These are phyloP conservation scores for Holocentrus rufus DNA, from an alignment of 2,797 vertebrate species.

Conservation along the genomic window DNA sequence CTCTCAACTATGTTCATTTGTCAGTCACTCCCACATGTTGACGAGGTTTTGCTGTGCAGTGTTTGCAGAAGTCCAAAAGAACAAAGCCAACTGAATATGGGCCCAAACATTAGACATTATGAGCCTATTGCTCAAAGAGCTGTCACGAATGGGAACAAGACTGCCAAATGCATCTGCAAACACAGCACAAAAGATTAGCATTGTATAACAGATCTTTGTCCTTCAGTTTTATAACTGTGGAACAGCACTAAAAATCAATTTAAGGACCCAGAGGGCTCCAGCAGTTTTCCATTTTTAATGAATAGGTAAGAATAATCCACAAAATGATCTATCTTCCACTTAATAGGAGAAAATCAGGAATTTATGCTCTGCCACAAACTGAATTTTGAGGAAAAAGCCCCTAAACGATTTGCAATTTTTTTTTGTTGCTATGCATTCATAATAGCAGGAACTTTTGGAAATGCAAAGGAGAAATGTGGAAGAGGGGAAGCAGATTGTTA, in stretches of 20 bases:
- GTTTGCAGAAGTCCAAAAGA: slow-evolving; percentile 11
- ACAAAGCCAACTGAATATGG: slow-evolving; percentile 44
- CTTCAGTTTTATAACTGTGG: slow-evolving; percentile 35
- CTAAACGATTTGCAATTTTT: background rate
- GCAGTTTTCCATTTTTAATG: slow-evolving; percentile 40
- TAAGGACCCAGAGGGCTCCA: slow-evolving; percentile 19
- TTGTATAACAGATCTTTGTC: slow-evolving; percentile 21
- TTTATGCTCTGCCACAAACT: background rate
- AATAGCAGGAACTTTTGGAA: background rate
- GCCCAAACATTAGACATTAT: slow-evolving; percentile 54
- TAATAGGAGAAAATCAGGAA: slow-evolving; percentile 29
- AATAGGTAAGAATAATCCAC: slow-evolving; percentile 25
- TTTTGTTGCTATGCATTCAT: background rate
- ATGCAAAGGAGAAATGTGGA: slow-evolving; percentile 1
- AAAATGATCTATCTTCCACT: slow-evolving; percentile 27
- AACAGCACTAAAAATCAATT: slow-evolving; percentile 28
- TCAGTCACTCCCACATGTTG: slow-evolving; percentile 58
- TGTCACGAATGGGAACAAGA: slow-evolving; percentile 37
- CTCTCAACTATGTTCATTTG: slow-evolving; percentile 43
- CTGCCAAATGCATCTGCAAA: slow-evolving; percentile 55
- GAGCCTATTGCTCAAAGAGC: slow-evolving; percentile 47
- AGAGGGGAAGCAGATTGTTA: background rate
- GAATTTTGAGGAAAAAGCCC: slow-evolving; percentile 1
- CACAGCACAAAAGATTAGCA: slow-evolving; percentile 39
- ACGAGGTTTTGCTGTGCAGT: slow-evolving; percentile 33